Evolutionary conservation across 92 coral and sea anemone genomes (phyloP).

Genomic region (Ricordea florida): DNA sequence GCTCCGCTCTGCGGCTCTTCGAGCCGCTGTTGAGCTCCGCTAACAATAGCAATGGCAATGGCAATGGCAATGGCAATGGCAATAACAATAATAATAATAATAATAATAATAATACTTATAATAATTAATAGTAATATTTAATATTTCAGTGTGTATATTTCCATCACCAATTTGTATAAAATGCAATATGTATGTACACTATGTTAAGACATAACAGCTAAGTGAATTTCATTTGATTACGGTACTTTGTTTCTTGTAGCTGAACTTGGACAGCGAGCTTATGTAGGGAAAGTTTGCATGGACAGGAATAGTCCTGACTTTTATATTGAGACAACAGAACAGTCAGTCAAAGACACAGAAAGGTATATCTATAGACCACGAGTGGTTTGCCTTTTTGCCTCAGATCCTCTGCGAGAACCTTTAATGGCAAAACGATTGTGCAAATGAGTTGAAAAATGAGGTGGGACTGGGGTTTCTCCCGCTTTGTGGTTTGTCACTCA

Average conservation of each 20-base stretch:
- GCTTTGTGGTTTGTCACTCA: too few relatives aligned
- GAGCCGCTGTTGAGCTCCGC: too few relatives aligned
- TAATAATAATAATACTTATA: too few relatives aligned
- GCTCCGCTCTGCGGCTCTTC: too few relatives aligned
- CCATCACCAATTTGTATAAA: neutral
- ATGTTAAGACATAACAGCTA: too few relatives aligned
- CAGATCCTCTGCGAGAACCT: neutral
- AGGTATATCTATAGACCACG: conserved; percentile 4
- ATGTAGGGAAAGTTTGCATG: conserved; percentile 85
- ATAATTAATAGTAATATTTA: neutral
- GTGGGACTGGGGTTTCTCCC: too few relatives aligned
- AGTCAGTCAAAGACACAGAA: conserved; percentile 72
- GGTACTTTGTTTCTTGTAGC: conserved; percentile 19
- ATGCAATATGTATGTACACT: too few relatives aligned
- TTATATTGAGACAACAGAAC: conserved; percentile 68
- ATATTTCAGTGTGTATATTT: neutral
- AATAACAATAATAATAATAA: too few relatives aligned
- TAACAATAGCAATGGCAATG: too few relatives aligned
- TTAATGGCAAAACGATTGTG: neutral
- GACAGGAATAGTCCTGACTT: conserved; percentile 73
- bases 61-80: too few relatives aligned
- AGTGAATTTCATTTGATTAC: too few relatives aligned
- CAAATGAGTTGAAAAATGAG: too few relatives aligned
- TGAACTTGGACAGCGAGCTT: conserved; percentile 79
- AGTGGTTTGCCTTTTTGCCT: neutral